Evolutionary conservation across 1,140 invertebrate species (phyloP), one percentile per base, ranked within the genome.

Genomic region (Oncopodura yosiiana): DNA sequence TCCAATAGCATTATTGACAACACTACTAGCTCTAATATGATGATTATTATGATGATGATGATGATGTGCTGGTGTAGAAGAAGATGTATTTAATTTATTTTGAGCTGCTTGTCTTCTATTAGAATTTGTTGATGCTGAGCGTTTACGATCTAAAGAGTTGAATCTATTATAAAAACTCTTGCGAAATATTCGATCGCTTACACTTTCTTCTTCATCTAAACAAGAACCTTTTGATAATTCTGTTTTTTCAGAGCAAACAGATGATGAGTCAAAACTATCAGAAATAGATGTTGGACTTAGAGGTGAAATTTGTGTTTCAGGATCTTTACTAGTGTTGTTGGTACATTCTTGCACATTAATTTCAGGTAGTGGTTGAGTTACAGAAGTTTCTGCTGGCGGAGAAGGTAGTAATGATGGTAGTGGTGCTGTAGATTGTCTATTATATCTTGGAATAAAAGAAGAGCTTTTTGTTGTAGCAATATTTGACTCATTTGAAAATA

Each of bases 101-200:
- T n/a, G n/a, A n/a, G 11, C 4, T 26, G 41, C 5, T 21, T 4
- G 27, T 21, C n/a, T n/a, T n/a, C n/a, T n/a, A n/a, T n/a, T n/a
- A n/a, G n/a, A n/a, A n/a, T n/a, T n/a, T 14, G 43, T 9, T 2
- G 57, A 51, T 39, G 52, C 43, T n/a, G 32, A 36, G 39, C 44
- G 30, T 37, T 57, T 60, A 27, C 49, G 30, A 5, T 56, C 55
- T 11, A 53, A 19, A 3, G 56, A 53, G 64, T 91, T 90, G 66
- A 91, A 91, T 52, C 86, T 76, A 3, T 81, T 82, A 66, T 90
- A 93, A 69, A 87, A 92, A 68, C 86, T 90, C 67, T 88, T 88
- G 18, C 88, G 75, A 60, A 84, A 75, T 56, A 93, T 92, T 60
- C 88, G 75, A 65, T 93, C 87, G 29, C 82, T 81, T 11, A 91